Conservation (phyloP, 2,113 vertebrate species). For the Bos javanicus region DNA sequence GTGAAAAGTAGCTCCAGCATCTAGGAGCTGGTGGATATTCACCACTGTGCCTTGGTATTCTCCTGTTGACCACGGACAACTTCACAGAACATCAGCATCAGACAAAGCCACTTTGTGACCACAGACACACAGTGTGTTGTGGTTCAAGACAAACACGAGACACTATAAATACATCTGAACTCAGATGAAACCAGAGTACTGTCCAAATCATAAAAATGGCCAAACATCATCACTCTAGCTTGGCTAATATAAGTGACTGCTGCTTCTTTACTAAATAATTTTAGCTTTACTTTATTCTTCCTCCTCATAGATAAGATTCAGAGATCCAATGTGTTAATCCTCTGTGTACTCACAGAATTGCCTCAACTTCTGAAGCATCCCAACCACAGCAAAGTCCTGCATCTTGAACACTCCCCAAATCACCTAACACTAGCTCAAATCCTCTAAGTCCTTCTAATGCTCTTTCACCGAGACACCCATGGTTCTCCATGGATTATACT, state of each 20-base stretch:
- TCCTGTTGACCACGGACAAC: neutral
- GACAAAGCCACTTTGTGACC: neutral
- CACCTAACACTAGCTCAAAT: neutral
- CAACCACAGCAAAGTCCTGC: neutral
- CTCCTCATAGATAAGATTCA: neutral
- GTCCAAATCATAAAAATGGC: neutral
- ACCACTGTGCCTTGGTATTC: neutral
- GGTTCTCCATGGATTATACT: neutral
- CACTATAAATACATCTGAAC: neutral
- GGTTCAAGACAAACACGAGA: neutral
- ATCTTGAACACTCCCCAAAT: neutral
- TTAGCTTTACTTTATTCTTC: neutral
- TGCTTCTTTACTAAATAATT: neutral
- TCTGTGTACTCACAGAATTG: neutral
- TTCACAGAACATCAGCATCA: neutral
- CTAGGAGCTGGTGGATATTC: neutral
- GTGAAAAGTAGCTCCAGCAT: neutral
- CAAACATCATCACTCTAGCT: neutral
- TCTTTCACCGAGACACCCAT: neutral
- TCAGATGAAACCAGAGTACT: neutral
- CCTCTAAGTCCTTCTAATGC: neutral
- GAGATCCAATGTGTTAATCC: neutral
- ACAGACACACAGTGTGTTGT: neutral
- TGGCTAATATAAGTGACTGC: neutral
- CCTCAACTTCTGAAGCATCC: neutral